Conservation (phyloP, 2,888 invertebrate genomes). For the Apantesis nais region DNA sequence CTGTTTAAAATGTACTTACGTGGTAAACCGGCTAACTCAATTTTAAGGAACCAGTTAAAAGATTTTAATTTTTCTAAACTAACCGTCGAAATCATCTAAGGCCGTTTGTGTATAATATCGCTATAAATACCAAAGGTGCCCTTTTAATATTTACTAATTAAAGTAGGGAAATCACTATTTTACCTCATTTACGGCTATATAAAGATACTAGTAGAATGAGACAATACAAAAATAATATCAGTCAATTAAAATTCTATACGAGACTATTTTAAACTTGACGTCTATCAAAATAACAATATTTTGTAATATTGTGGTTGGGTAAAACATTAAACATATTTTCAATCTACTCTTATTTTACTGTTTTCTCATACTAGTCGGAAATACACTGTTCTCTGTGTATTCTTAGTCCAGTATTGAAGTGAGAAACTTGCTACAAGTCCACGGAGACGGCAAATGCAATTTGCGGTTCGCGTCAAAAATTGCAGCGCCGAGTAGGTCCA, state of each 20-base stretch:
- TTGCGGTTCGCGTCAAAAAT: conserved; percentile 66
- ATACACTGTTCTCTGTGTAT: background rate
- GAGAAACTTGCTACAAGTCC: conserved; percentile 45
- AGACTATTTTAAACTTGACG: background rate
- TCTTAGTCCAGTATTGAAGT: conserved; percentile 16
- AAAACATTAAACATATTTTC: background rate
- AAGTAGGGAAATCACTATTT: background rate
- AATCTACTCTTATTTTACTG: background rate
- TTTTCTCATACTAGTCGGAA: background rate
- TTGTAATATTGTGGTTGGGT: too few species aligned
- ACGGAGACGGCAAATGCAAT: conserved; percentile 71
- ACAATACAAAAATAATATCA: background rate
- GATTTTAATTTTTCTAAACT: background rate
- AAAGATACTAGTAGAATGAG: background rate
- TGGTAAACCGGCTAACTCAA: background rate
- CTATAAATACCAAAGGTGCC: too few species aligned
- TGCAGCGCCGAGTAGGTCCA: conserved; percentile 57
- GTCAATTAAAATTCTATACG: background rate
- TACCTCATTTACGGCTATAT: too few species aligned
- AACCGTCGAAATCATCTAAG: background rate
- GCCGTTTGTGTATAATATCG: background rate
- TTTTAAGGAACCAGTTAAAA: too few species aligned
- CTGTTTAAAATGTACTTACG: too few species aligned
- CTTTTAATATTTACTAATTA: background rate
- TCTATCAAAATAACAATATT: background rate